Evolutionary conservation across 2,888 invertebrate genomes (phyloP).

Genomic region (Orthosia cruda): DNA sequence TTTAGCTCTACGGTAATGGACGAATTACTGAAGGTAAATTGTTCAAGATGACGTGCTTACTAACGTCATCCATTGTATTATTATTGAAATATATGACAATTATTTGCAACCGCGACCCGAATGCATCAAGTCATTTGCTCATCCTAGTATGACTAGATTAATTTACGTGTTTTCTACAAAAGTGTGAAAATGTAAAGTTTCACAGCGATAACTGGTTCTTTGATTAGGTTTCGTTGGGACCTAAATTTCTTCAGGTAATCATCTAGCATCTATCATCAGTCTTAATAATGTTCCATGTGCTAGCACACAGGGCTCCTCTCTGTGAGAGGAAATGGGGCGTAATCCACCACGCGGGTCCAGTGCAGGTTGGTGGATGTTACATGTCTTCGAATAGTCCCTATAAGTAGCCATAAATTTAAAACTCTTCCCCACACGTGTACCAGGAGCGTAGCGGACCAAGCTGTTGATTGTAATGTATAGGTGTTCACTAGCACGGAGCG

Average conservation of each 20-base stretch:
- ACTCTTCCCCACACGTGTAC: constrained; percentile 2
- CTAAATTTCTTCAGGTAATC: background rate
- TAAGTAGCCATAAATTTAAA: constrained; percentile 8
- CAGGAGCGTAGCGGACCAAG: constrained; percentile 22
- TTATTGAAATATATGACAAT: background rate
- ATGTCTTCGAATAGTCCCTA: background rate
- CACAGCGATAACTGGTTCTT: background rate
- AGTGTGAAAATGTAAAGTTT: no score
- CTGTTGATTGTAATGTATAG: constrained; percentile 6
- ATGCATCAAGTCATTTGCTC: background rate
- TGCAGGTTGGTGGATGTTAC: no score
- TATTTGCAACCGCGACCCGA: background rate
- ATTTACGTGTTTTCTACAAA: background rate
- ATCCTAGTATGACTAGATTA: background rate
- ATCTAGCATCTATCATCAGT: background rate
- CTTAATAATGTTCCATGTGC: no score
- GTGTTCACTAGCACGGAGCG: constrained; percentile 51
- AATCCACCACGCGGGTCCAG: no score
- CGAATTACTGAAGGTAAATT: background rate
- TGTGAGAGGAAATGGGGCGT: no score
- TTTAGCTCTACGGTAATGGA: background rate
- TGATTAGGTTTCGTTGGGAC: background rate
- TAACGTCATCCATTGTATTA: background rate
- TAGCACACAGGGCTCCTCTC: no score
- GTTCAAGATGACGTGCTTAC: background rate